Percentiles rank a stretch among this genome's conserved stretches.
Conservation (phyloP, 2,797 vertebrate genomes). For the Enteromius trimaculatus region DNA sequence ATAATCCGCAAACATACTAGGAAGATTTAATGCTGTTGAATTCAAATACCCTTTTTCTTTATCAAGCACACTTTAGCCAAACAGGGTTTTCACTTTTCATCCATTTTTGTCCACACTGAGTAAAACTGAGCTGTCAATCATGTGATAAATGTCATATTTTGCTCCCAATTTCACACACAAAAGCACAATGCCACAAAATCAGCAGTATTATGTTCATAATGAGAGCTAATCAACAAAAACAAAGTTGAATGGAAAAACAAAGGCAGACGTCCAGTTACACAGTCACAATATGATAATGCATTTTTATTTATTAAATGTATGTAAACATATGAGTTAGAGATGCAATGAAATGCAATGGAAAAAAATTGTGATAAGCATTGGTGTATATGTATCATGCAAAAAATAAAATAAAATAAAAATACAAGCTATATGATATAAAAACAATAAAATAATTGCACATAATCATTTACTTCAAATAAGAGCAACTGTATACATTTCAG, state of each 20-base stretch:
- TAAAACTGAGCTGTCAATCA: background rate
- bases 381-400: constrained; percentile 18
- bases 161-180: background rate
- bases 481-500: constrained; percentile 12
- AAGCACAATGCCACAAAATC: background rate
- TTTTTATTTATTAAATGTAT: constrained; percentile 50
- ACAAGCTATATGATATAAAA: constrained; percentile 1
- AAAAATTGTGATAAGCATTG: background rate
- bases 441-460: constrained; percentile 22
- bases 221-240: background rate
- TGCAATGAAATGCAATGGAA: constrained; percentile 22
- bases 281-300: constrained; percentile 10
- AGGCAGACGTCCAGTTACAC: constrained; percentile 31
- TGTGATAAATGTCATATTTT: background rate
- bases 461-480: background rate
- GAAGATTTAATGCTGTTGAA: background rate
- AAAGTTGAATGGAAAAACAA: constrained; percentile 13
- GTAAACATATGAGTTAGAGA: constrained; percentile 39
- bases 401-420: background rate
- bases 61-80: background rate
- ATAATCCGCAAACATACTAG: background rate
- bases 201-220: background rate
- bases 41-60: background rate
- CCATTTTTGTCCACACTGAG: background rate
- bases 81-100: background rate